Evolutionary conservation across 2,113 vertebrate species (phyloP).

Genomic region (Bujurquina vittata): DNA sequence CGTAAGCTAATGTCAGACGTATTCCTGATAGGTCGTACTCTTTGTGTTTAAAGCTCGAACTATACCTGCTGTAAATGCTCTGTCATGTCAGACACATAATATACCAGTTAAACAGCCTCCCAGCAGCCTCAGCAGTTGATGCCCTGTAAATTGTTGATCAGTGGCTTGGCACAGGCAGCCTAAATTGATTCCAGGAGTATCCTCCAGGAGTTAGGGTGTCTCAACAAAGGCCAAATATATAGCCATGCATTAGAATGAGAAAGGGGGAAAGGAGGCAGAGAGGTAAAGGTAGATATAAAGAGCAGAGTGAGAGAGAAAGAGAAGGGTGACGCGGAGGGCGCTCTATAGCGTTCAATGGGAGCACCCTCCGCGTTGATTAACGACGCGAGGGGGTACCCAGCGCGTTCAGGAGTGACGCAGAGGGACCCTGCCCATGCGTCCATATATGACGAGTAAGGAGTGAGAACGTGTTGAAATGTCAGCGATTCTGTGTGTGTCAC

Average conservation of each 20-base stretch:
- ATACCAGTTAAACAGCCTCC: constrained; percentile 70
- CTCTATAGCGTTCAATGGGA: too few relatives aligned
- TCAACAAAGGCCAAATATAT: constrained; percentile 73
- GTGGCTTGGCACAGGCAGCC: constrained; percentile 64
- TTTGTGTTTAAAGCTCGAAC: constrained; percentile 33
- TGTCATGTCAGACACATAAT: constrained; percentile 68
- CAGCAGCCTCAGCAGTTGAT: constrained; percentile 65
- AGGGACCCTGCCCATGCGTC: too few relatives aligned
- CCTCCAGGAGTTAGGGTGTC: constrained; percentile 63
- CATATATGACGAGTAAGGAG: too few relatives aligned
- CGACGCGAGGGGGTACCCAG: too few relatives aligned
- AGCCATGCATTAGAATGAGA: constrained; percentile 70
- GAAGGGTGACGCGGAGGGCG: too few relatives aligned
- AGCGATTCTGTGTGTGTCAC: constrained; percentile 27
- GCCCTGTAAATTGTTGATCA: constrained; percentile 77
- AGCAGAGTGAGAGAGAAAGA: constrained; percentile 15
- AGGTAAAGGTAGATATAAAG: not conserved
- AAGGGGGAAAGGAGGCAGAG: constrained; percentile 11
- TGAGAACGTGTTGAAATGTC: too few relatives aligned
- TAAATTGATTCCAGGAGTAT: constrained; percentile 76
- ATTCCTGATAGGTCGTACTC: constrained; percentile 9
- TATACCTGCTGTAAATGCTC: constrained; percentile 31
- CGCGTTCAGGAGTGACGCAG: too few relatives aligned
- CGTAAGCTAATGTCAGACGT: not conserved
- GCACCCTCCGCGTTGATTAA: too few relatives aligned